Evolutionary conservation across 2,888 invertebrate species (phyloP), one percentile per base, ranked within the genome.

Genomic region (Sarcophaga caerulescens): DNA sequence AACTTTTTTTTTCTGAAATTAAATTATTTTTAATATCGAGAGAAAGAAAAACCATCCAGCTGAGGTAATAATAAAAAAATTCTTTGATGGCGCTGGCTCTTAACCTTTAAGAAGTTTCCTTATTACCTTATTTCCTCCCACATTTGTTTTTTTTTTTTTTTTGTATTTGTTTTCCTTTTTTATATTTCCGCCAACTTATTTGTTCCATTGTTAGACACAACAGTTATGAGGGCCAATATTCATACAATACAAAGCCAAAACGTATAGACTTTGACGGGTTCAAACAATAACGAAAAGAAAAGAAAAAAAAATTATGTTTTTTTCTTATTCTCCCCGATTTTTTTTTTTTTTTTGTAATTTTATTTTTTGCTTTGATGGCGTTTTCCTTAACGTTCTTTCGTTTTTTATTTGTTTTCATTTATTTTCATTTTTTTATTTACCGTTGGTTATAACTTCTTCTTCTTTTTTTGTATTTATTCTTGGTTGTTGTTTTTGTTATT

Each of bases 381-480:
- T 77, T 80, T 81, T 80, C 17, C 52, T 85, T 85, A 81, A 70
- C 73, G 78, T 75, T 76, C 0, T 35, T 17, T 77, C 25, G 14
- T n/a, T 78, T 44, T 45, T 19, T 45, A 19, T 70, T 57, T 65
- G 35, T 71, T 57, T 76, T 78, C n/a, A 14, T n/a, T 78, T 44
- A 19, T 19, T 45, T n/a, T 70, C 19, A 17, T 35, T 75, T 57
- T 76, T 82, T 85, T 83, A 65, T 78, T 85, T 85, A 84, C 77
- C 78, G 78, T 81, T 79, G 78, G 78, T 79, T 84, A 81, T 70
- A 79, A 75, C n/a, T 75, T 84, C 65, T 66, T 77, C 47, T 81
- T 21, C 35, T 52, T 65, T 79, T 83, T 47, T 76, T 81, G 14
- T 63, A 63, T 19, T 71, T 62, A 12, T 65, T 68, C 52, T 62